Percentiles rank a stretch among this genome's conserved stretches.
phyloP scores from a whole-genome alignment of 2,797 vertebrate genomes.

The Diglossa cyanea region DNA sequence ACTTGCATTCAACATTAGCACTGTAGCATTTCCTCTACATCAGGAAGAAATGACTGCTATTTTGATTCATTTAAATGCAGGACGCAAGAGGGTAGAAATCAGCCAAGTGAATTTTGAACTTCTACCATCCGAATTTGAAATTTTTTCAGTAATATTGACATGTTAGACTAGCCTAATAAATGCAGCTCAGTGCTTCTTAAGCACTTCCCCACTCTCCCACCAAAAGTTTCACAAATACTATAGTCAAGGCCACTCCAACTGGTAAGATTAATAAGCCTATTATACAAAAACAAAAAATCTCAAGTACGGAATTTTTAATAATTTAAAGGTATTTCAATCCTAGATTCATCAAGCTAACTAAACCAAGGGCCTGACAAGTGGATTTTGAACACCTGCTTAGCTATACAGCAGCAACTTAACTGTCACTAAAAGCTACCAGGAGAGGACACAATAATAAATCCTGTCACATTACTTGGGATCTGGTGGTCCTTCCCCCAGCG shows the following conservation, averaged over 20 bases:
- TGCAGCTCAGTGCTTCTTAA: background rate
- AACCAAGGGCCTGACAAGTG: background rate
- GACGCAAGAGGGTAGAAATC: background rate
- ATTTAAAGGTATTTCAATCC: background rate
- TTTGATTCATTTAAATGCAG: background rate
- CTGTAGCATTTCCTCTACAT: background rate
- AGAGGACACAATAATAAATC: background rate
- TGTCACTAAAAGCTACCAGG: background rate
- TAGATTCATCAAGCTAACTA: background rate
- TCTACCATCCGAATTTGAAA: background rate
- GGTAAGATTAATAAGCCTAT: background rate
- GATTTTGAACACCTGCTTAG: background rate
- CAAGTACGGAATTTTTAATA: background rate
- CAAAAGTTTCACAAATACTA: background rate
- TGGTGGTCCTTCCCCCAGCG: conserved; percentile 92
- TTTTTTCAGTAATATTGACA: background rate
- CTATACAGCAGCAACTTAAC: background rate
- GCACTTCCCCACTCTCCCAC: background rate
- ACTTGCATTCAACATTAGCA: background rate
- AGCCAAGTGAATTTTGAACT: background rate
- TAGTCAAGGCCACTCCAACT: background rate
- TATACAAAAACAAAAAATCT: background rate
- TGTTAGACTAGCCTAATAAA: background rate
- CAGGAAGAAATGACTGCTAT: background rate
- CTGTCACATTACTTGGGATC: conserved; percentile 88